Conservation (phyloP, 92 coral and sea anemone species). For the Palythoa caribaeorum region DNA sequence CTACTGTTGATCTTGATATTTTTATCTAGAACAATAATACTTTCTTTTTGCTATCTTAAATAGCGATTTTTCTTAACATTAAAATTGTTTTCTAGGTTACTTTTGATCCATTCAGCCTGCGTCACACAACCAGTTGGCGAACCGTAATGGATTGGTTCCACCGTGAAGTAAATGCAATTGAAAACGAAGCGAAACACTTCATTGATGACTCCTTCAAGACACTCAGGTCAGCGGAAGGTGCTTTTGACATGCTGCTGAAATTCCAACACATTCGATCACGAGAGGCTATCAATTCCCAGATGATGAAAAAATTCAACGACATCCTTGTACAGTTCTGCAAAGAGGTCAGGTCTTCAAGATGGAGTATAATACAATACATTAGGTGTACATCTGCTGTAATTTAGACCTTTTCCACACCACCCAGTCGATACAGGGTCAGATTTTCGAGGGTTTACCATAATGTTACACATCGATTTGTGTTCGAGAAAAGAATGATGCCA, state of each 20-base stretch:
- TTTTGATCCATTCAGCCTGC: slow-evolving; percentile 97
- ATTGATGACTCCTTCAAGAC: slow-evolving; percentile 98
- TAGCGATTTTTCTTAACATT: background rate
- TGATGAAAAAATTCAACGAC: slow-evolving; percentile 99
- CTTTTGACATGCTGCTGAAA: slow-evolving; percentile 98
- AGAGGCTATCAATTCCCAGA: slow-evolving; percentile 98
- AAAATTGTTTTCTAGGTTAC: slow-evolving; percentile 70
- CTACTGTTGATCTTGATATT: too few relatives aligned
- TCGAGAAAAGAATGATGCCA: too few relatives aligned
- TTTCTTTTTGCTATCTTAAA: background rate
- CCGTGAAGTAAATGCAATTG: slow-evolving; percentile 96
- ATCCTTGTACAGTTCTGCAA: slow-evolving; percentile 96
- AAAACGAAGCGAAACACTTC: slow-evolving; percentile 98
- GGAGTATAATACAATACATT: background rate
- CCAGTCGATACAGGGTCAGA: background rate
- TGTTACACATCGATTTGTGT: too few relatives aligned
- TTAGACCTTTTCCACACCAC: background rate
- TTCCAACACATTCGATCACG: slow-evolving; percentile 97
- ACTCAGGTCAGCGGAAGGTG: slow-evolving; percentile 98
- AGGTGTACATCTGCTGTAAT: background rate
- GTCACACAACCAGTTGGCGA: slow-evolving; percentile 96
- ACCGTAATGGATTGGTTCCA: slow-evolving; percentile 99
- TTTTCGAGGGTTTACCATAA: too few relatives aligned
- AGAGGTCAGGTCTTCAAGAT: slow-evolving; percentile 71
- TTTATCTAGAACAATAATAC: too few relatives aligned